Base-by-base conservation (phyloP, 2,113 vertebrate species). In the Actinemys pallida region DNA sequence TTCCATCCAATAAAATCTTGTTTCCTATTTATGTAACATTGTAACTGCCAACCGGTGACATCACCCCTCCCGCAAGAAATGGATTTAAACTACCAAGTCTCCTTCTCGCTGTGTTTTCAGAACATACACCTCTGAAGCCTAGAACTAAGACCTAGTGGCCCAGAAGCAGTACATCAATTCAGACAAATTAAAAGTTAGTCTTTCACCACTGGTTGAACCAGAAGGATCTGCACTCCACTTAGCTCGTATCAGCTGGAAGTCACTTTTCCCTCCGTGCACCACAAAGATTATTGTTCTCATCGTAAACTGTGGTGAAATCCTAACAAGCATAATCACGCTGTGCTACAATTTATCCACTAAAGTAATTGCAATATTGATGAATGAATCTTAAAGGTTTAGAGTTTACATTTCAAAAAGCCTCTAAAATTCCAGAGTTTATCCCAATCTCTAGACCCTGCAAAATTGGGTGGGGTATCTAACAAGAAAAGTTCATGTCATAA, bases 11-110 rank as follows among this genome's bases (percentile, higher is more conserved):
- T 1, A 50, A 87, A n/a, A 81, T 31, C 53, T 62, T 29, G 52
- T 78, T 69, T 69, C 35, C 8, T n/a, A 69, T 69, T 54, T 16
- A 1, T 24, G 69, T 10, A 50, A 17, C n/a, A 49, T 9, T 50
- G 6, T 11, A 16, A 22, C 6, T 39, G 42, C 13, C 0, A 0
- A 3, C 56, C 81, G 6, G 29, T 27, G 35, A 1, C 89, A 72
- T 42, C 35, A n/a, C 31, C 16, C 7, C 31, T 19, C 31, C 11
- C 8, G 35, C 8, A 14, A 25, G 83, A 80, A 88, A 49, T 86
- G 85, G 35, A 29, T 20, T 75, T 75, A 42, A 75, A 25, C 8
- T 3, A 0, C 0, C 2, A 19, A 1, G 3, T 45, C 52, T 45
- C 72, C 42, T 2, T 45, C 1, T n/a, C 84, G 29, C 16, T 80